These are phyloP conservation scores for Leucania comma DNA, from an alignment of 2,888 invertebrate species.

Conservation along the genomic window DNA sequence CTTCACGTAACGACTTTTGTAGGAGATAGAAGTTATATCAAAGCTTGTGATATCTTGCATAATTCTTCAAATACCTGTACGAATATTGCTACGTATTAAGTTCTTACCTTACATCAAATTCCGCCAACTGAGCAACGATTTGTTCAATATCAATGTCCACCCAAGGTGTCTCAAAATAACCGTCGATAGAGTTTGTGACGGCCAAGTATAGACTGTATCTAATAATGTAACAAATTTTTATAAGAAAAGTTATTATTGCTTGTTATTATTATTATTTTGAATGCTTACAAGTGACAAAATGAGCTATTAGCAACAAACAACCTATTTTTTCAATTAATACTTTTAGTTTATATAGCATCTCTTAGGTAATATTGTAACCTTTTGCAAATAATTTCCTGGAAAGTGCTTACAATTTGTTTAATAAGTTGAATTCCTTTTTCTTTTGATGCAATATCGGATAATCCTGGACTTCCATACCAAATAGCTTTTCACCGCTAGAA, in stretches of 20 bases:
- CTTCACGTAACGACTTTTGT: neutral
- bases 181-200: conserved; percentile 96
- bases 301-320: neutral
- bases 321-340: no score
- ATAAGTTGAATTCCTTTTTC: conserved; percentile 95
- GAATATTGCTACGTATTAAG: neutral
- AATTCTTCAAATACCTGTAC: neutral
- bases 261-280: neutral
- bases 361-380: neutral
- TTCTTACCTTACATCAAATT: conserved; percentile 94
- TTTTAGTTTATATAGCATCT: no score
- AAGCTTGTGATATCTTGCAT: neutral
- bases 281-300: neutral
- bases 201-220: conserved; percentile 93
- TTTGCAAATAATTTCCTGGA: no score
- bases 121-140: conserved; percentile 94
- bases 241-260: neutral
- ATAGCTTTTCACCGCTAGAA: conserved; percentile 95
- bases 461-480: conserved; percentile 96
- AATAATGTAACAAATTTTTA: conserved; percentile 3
- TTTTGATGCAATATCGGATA: conserved; percentile 95
- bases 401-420: conserved; percentile 94
- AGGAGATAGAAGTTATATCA: no score
- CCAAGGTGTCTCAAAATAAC: conserved; percentile 97
- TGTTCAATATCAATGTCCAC: conserved; percentile 95